Base-by-base conservation (phyloP, 2,113 vertebrate species). In the Apaloderma vittatum region DNA sequence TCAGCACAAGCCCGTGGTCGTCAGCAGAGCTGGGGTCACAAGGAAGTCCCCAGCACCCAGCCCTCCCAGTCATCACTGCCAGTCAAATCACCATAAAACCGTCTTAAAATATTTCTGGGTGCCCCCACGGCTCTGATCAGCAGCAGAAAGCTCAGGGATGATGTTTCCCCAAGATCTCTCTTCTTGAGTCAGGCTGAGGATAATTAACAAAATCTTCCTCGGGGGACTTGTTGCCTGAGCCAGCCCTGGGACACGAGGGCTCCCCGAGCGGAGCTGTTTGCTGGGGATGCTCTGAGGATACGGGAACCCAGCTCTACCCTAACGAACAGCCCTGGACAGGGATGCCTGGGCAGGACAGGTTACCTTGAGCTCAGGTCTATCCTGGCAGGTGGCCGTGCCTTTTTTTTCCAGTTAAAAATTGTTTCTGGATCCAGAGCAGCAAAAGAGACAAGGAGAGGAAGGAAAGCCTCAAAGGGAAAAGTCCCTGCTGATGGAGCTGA, bases 61-160 rank as follows among this genome's bases (percentile, higher is more conserved):
- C 48, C 72, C 43, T 52, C 51, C 49, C 15, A 19, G 26, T 43
- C 43, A 57, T 78, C 3, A 0, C 22, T 24, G 24, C n/a, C 52
- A 72, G 32, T 27, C 23, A 79, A 61, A 17, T 9, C n/a, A 52
- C 48, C 24, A 23, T 49, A 46, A n/a, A 43, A 16, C n/a, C 45
- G 51, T 2, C 0, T 24, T 24, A 7, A 73, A 48, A 20, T 40
- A 22, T 8, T 30, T 11, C 61, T 52, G 34, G 11, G 17, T 55
- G 55, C 18, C 24, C n/a, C 27, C 34, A 20, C 2, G 15, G 37
- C 34, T 32, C 59, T 57, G 34, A 70, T 18, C 0, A 0, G 12
- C 58, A 77, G 26, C 65, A 77, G 76, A 72, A 57, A 86, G 22
- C 46, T 37, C 5, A 0, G 30, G 49, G 49, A 13, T 19, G 55